These are phyloP conservation scores for Pluvianellus socialis DNA, from an alignment of 2,113 vertebrate species.

Conservation along the genomic window DNA sequence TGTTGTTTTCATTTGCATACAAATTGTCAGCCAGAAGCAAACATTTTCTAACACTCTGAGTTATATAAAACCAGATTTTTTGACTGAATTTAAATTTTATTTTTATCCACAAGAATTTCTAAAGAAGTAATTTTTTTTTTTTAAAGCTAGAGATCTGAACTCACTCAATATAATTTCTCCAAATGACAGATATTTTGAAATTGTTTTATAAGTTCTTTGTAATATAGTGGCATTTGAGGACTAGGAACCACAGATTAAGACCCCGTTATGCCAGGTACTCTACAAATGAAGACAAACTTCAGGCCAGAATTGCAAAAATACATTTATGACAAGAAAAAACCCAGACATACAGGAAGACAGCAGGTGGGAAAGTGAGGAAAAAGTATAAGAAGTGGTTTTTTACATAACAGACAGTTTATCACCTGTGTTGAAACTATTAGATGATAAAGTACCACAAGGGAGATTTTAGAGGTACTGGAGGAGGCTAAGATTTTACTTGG, in stretches of 20 bases:
- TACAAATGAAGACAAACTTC: not conserved
- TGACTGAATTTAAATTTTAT: not conserved
- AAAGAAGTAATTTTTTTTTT: not conserved
- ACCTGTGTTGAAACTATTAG: not conserved
- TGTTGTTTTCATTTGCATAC: constrained; percentile 45
- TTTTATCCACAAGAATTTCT: not conserved
- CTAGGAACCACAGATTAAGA: not conserved
- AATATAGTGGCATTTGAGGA: not conserved
- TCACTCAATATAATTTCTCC: not conserved
- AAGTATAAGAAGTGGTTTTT: not conserved
- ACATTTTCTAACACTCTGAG: constrained; percentile 14
- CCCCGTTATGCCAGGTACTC: not conserved
- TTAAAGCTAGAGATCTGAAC: not conserved
- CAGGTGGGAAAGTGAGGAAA: not conserved
- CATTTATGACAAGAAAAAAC: not conserved
- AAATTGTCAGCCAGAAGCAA: constrained; percentile 48
- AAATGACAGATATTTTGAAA: not conserved
- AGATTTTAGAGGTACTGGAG: not conserved
- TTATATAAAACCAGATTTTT: constrained; percentile 9
- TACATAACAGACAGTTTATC: not conserved
- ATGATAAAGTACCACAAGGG: not conserved
- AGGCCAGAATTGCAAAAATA: not conserved
- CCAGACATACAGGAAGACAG: not conserved
- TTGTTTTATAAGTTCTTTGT: not conserved
- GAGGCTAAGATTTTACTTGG: not conserved